These are phyloP conservation scores for Gallinago paraguaiae DNA, from an alignment of 2,113 vertebrate genomes.

Conservation along the genomic window DNA sequence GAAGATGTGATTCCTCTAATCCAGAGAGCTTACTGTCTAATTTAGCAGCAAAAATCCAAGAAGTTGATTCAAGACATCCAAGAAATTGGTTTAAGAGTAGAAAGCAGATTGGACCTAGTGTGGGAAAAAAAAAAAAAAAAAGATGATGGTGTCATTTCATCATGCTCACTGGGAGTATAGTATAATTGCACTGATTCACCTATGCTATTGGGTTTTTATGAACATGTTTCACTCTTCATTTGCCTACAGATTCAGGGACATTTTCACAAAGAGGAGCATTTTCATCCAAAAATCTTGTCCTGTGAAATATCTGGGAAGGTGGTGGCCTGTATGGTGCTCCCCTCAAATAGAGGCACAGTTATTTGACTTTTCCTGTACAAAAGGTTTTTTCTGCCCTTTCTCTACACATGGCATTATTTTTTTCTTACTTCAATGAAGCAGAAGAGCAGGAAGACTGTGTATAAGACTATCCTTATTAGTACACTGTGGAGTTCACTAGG, in stretches of 20 bases:
- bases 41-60: slow-evolving; percentile 48
- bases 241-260: background rate
- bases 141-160: background rate
- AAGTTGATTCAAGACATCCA: background rate
- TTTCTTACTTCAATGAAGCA: background rate
- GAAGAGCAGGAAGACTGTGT: background rate
- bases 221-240: background rate
- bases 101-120: background rate
- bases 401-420: background rate
- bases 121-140: background rate
- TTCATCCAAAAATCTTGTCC: background rate
- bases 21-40: slow-evolving; percentile 22
- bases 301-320: background rate
- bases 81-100: slow-evolving; percentile 3
- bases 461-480: background rate
- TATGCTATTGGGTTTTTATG: background rate
- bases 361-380: background rate
- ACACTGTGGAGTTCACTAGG: background rate
- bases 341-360: background rate
- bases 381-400: background rate
- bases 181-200: background rate
- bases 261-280: background rate
- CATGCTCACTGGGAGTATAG: background rate
- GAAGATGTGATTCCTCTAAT: slow-evolving; percentile 32
- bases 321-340: background rate